Evolutionary conservation across 2,888 invertebrate genomes (phyloP), one percentile per base, ranked within the genome.

Genomic region (Dynastes hyllus): DNA sequence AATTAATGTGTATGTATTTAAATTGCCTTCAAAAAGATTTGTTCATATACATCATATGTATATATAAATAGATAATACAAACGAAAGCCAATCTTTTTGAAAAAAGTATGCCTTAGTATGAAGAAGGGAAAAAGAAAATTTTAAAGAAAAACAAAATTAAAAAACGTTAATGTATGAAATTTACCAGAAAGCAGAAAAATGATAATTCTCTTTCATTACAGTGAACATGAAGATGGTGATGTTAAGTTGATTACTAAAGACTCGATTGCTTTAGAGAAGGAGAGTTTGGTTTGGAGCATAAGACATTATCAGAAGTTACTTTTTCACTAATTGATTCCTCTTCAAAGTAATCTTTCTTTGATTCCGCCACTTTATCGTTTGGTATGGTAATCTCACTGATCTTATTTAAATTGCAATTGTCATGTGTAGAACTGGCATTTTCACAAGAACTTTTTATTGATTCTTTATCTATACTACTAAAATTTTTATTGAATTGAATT

Each of bases 181-280:
- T 83, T 83, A 82, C 82, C 85, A 83, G 83, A n/a, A n/a, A n/a
- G n/a, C n/a, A n/a, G n/a, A n/a, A n/a, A n/a, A n/a, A n/a, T n/a
- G n/a, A n/a, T 83, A 85, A 83, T 84, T 85, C 86, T 82, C n/a
- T n/a, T n/a, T 84, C 83, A 81, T 81, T 83, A 82, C 83, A 85
- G 83, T 84, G 85, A 85, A 83, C 82, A 82, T 81, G n/a, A n/a
- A 83, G 81, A 83, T 77, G 83, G 81, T 67, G 79, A 82, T 79
- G 77, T 80, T 83, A 83, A n/a, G n/a, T 82, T 83, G 81, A 82
- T 82, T 77, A 73, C 53, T 76, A 79, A 70, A 77, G 79, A 76
- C 78, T 78, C 75, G 32, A 66, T 69, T 66, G 76, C 32, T 73
- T 65, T n/a, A n/a, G 55, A 76, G 66, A 13, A 66, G 53, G 11